phyloP scores from a whole-genome alignment of 2,888 invertebrate species.

The Harpagoxenus sublaevis region DNA sequence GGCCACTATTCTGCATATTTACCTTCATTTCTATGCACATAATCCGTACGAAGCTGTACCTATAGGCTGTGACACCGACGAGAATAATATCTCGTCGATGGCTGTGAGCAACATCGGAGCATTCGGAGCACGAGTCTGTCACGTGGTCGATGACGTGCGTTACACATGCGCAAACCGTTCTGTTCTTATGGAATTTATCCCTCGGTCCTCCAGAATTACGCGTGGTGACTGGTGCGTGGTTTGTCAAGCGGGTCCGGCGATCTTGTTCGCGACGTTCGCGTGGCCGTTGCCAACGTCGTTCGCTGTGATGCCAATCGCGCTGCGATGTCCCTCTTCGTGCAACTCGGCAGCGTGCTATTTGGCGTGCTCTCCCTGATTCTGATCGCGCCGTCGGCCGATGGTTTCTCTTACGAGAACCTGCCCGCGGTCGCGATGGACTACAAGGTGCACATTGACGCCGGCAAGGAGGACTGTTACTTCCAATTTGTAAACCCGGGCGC shows the following conservation, averaged over 20 bases:
- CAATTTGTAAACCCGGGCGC: conserved; percentile 97
- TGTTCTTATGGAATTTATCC: neutral
- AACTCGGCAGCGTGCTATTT: conserved; percentile 43
- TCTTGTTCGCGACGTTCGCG: conserved; percentile 9
- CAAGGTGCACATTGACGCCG: conserved; percentile 97
- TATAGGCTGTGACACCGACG: too few species aligned
- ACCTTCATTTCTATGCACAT: too few species aligned
- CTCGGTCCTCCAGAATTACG: neutral
- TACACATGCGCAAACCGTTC: neutral
- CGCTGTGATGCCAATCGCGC: conserved; percentile 65
- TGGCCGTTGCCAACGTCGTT: conserved; percentile 24
- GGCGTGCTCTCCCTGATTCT: conserved; percentile 46
- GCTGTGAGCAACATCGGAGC: too few species aligned
- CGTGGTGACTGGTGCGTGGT: neutral
- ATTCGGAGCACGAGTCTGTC: neutral
- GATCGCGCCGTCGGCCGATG: neutral
- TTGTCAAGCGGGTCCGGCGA: conserved; percentile 23
- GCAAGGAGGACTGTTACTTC: conserved; percentile 97
- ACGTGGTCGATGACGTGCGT: conserved; percentile 1
- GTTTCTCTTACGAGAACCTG: conserved; percentile 90
- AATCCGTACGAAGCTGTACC: too few species aligned
- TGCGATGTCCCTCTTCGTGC: conserved; percentile 63
- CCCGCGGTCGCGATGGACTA: conserved; percentile 98
- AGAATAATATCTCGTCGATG: too few species aligned
- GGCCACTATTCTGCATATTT: too few species aligned